A percentile compares a stretch with the other conserved stretches of the same genome.
phyloP scores from a whole-genome alignment of 2,113 vertebrate species.

The Cyanoderma ruficeps region DNA sequence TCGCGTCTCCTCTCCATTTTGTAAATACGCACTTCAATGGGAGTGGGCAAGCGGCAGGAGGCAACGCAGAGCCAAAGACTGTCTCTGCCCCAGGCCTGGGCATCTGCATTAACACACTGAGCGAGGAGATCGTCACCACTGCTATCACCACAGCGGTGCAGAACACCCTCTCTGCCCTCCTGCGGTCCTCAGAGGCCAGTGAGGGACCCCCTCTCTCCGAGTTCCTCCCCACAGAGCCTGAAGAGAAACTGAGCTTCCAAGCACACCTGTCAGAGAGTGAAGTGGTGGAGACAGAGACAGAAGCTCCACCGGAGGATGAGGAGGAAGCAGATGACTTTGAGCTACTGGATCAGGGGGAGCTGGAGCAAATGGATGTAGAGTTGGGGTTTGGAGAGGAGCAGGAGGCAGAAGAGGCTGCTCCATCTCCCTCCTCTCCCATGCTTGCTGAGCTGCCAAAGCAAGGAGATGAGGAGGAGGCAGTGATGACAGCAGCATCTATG shows the following conservation, averaged over 20 bases:
- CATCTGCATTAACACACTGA: conserved; percentile 81
- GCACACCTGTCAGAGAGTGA: conserved; percentile 67
- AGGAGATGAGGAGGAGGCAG: conserved; percentile 49
- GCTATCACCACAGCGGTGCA: conserved; percentile 86
- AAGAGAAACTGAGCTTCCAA: conserved; percentile 73
- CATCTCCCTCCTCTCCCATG: background rate
- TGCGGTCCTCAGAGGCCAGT: conserved; percentile 77
- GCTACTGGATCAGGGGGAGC: conserved; percentile 98
- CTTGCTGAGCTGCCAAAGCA: conserved; percentile 54
- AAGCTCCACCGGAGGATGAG: conserved; percentile 67
- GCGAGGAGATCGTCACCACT: conserved; percentile 86
- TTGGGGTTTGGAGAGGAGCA: conserved; percentile 76
- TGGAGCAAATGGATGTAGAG: conserved; percentile 89
- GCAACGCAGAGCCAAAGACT: background rate
- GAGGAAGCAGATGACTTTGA: conserved; percentile 92
- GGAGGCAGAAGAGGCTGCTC: conserved; percentile 34
- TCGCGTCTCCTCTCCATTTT: conserved; percentile 94
- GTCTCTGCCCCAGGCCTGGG: conserved; percentile 54
- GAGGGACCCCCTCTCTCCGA: conserved; percentile 68
- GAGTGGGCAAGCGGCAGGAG: conserved; percentile 49
- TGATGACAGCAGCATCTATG: conserved; percentile 39
- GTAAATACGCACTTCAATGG: conserved; percentile 99
- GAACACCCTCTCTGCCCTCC: conserved; percentile 86
- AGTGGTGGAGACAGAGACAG: conserved; percentile 35
- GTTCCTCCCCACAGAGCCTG: conserved; percentile 72